Percentiles rank a stretch among this genome's conserved stretches.
These are phyloP conservation scores for Rhorus exstirpatorius DNA, from an alignment of 2,888 invertebrate species.

Conservation along the genomic window DNA sequence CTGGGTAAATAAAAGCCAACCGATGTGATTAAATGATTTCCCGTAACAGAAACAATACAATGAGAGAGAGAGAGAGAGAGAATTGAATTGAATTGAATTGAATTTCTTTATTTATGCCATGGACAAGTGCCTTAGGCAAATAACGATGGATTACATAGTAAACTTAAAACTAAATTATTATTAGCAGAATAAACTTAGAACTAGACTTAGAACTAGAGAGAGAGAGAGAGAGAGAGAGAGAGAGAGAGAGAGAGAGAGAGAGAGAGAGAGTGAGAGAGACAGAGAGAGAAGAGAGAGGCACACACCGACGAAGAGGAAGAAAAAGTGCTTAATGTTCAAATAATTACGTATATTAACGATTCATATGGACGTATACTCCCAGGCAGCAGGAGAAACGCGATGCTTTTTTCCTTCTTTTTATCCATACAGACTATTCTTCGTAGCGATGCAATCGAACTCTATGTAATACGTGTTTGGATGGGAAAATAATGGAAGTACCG, in stretches of 20 bases:
- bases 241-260: slow-evolving; percentile 10
- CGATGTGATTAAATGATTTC: slow-evolving; percentile 34
- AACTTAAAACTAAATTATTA: too few species aligned
- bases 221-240: background rate
- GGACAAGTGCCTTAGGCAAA: too few species aligned
- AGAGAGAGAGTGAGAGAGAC: background rate
- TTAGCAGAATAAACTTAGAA: too few species aligned
- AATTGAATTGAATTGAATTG: too few species aligned
- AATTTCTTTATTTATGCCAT: too few species aligned
- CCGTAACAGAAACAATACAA: background rate
- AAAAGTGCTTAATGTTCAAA: slow-evolving; percentile 77
- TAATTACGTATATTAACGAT: slow-evolving; percentile 78
- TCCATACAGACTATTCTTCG: slow-evolving; percentile 58
- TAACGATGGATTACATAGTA: too few species aligned
- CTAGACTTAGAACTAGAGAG: too few species aligned
- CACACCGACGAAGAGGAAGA: slow-evolving; percentile 9
- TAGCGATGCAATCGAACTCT: slow-evolving; percentile 77
- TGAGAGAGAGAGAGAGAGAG: background rate
- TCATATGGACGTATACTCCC: slow-evolving; percentile 66
- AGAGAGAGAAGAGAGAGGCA: background rate
- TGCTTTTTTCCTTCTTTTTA: slow-evolving; percentile 60
- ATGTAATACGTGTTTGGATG: slow-evolving; percentile 81
- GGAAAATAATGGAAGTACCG: slow-evolving; percentile 79
- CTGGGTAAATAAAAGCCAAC: slow-evolving; percentile 20
- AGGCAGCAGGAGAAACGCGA: slow-evolving; percentile 6